Percentiles rank a stretch among this genome's conserved stretches.
Conservation (phyloP, 2,113 vertebrate genomes). For the Sphaerodactylus townsendi region DNA sequence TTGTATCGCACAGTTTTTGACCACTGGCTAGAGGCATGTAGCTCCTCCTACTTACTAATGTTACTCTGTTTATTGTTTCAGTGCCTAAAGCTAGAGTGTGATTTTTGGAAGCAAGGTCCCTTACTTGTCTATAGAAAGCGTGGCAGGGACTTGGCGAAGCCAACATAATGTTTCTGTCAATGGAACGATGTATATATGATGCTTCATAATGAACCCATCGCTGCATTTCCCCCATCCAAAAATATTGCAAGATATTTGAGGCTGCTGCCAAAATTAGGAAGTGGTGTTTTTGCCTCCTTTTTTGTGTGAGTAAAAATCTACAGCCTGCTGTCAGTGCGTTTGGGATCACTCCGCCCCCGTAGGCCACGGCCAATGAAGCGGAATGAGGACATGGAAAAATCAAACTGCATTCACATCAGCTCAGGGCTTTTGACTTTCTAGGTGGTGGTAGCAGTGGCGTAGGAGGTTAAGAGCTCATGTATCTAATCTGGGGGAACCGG, state of each 20-base stretch:
- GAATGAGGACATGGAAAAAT: background rate
- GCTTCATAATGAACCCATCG: no score
- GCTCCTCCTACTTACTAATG: no score
- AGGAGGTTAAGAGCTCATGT: no score
- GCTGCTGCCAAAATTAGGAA: background rate
- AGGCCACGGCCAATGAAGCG: background rate
- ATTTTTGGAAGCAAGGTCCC: background rate
- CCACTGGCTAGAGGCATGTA: background rate
- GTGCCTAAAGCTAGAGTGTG: background rate
- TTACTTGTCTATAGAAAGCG: background rate
- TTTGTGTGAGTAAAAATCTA: background rate
- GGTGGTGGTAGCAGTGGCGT: no score
- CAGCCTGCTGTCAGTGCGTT: no score
- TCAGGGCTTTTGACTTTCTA: background rate
- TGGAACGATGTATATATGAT: no score
- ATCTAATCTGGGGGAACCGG: no score
- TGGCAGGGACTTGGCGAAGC: background rate
- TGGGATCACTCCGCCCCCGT: background rate
- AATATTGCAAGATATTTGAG: background rate
- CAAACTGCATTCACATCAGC: background rate
- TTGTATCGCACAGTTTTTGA: background rate
- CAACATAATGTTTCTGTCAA: background rate
- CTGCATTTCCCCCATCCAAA: background rate
- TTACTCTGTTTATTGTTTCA: no score
- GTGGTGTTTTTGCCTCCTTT: background rate